These are phyloP conservation scores for Papilio xuthus DNA, from an alignment of 1,140 invertebrate genomes.

Conservation along the genomic window DNA sequence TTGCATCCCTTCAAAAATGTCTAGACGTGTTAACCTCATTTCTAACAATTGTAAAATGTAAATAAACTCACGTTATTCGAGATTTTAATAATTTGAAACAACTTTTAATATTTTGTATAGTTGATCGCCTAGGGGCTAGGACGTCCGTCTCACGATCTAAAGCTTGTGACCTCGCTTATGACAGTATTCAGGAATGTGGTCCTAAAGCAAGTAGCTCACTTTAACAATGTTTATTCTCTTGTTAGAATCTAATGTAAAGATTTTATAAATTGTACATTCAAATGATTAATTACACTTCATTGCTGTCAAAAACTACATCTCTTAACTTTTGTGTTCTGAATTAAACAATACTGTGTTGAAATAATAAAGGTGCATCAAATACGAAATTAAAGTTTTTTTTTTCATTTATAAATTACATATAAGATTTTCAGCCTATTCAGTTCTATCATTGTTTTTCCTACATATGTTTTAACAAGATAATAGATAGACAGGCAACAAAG, in stretches of 20 bases:
- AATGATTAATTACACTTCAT: too few relatives aligned
- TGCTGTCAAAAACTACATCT: too few relatives aligned
- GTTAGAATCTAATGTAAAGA: background rate
- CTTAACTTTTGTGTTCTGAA: too few relatives aligned
- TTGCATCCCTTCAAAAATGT: constrained; percentile 8
- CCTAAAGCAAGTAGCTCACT: constrained; percentile 12
- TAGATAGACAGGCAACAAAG: background rate
- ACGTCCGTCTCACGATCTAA: constrained; percentile 15
- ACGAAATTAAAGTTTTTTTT: too few relatives aligned
- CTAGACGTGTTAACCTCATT: constrained; percentile 5
- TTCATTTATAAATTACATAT: too few relatives aligned
- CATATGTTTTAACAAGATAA: too few relatives aligned
- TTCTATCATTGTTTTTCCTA: too few relatives aligned
- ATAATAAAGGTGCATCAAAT: too few relatives aligned
- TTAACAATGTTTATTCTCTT: background rate
- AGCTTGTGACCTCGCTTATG: constrained; percentile 10
- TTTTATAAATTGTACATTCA: background rate
- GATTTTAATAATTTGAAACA: background rate
- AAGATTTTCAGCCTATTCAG: too few relatives aligned
- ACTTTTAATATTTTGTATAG: constrained; percentile 9
- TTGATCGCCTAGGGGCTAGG: constrained; percentile 18
- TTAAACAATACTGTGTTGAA: too few relatives aligned
- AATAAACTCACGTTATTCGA: background rate
- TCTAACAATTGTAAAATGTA: constrained; percentile 5
- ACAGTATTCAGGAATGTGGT: constrained; percentile 20